These are phyloP conservation scores for Pyralis farinalis DNA, from an alignment of 2,888 invertebrate species.

Conservation along the genomic window DNA sequence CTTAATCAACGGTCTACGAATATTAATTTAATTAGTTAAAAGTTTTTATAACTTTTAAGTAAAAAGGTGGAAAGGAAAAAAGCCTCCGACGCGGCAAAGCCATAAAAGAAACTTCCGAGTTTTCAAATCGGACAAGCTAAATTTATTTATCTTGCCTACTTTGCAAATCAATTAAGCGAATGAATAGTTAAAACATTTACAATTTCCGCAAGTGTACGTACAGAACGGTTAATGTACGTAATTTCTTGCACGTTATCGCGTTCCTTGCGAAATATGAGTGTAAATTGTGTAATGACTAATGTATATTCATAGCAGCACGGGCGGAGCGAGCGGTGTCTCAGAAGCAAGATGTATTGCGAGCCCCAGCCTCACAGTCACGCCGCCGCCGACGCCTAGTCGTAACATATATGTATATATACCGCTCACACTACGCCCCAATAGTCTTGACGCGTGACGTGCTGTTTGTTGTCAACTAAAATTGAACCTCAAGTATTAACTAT, in stretches of 20 bases:
- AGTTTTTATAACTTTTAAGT: constrained; percentile 63
- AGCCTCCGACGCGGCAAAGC: constrained; percentile 28
- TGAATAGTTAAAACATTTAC: constrained; percentile 18
- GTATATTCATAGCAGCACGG: constrained; percentile 39
- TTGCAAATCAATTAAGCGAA: constrained; percentile 42
- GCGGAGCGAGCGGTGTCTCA: constrained; percentile 18
- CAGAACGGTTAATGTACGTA: constrained; percentile 12
- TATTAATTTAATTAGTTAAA: constrained; percentile 71
- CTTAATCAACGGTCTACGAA: constrained; percentile 69
- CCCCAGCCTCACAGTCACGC: constrained; percentile 18
- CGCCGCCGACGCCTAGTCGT: constrained; percentile 9
- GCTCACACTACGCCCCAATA: constrained; percentile 2
- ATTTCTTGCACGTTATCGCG: constrained; percentile 26
- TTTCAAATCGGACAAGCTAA: constrained; percentile 39
- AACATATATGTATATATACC: constrained; percentile 10
- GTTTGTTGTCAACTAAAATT: constrained; percentile 16
- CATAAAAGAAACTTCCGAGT: constrained; percentile 37
- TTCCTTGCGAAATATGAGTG: constrained; percentile 32
- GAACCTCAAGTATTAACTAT: constrained; percentile 15
- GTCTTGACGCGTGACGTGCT: constrained; percentile 14
- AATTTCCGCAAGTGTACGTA: constrained; percentile 13
- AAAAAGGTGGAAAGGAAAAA: constrained; percentile 55
- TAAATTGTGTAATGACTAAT: constrained; percentile 42
- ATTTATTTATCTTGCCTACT: constrained; percentile 31
- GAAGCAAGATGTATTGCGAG: constrained; percentile 33